Base-by-base conservation (phyloP, 1,140 invertebrate species). In the Liolophura sinensis region DNA sequence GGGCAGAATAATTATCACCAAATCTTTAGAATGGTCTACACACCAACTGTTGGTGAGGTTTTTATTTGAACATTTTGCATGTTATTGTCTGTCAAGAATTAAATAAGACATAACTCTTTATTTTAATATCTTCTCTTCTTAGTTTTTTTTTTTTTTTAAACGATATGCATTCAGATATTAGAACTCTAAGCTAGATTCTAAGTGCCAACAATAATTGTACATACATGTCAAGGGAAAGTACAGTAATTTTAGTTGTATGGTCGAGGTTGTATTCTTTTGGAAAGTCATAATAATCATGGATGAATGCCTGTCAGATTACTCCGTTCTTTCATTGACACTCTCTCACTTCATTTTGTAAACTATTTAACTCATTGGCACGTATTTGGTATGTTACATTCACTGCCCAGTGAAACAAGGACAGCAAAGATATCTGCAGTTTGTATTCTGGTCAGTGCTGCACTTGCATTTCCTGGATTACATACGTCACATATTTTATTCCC, bases 1-100 rank as follows among this genome's bases (percentile, higher is more conserved):
- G 9, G 31, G 3, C 31, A 40, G 31, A 40, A 40, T 40, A 40
- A 47, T 50, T 12, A 59, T 62, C 27, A 48, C 40, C 49, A 63
- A 68, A 48, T 70, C 5, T 59, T 72, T 15, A 61, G 65, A 47
- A 62, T 48, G 14, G 63, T 80, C 48, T 81, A 78, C 66, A 82
- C 74, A 6, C 78, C 82, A 18, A 70, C 55, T 49, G 62, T 80
- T 40, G 81, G 81, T 83, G 71, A 63, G 69, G 49, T 58, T 18
- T 46, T 48, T 64, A 9, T 40, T 40, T 40, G 3, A 40, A 40
- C 31, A 40, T 40, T 40, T 40, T 40, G 3, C 3, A 40, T 5
- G 31, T 3, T 5, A 40, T 5, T 5, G n/a, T 4, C 24, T 5
- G n/a, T 3, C 3, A 5, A 24, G 12, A 54, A 20, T 24, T 3